Base-by-base conservation (phyloP, 2,888 invertebrate genomes). In the Clostera curtula region DNA sequence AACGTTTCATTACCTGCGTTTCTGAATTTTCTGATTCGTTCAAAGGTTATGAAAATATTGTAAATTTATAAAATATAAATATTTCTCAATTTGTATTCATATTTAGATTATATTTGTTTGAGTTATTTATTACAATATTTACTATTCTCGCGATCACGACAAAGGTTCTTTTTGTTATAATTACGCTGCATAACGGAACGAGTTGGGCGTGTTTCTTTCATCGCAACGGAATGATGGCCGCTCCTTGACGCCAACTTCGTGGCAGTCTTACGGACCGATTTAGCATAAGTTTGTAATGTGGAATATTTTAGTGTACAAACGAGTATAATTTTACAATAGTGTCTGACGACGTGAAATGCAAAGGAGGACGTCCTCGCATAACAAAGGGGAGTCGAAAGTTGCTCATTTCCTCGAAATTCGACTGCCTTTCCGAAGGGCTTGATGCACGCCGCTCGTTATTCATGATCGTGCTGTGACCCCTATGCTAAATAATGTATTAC, bases 291-390 rank as follows among this genome's bases (percentile, higher is more conserved):
- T 58, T 49, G 61, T 58, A 55, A 48, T 56, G 59, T 66, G 57
- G 45, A 60, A 49, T 60, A 51, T 47, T 58, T 45, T 49, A 47
- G 54, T 59, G 50, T 48, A 49, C 43, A 52, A 61, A 56, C 51
- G 54, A 58, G 54, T 61, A 61, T 66, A 59, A 62, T 56, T 39
- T 52, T 53, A 42, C 44, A 60, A 66, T 58, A 63, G 69, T 66
- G 72, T 53, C 53, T 51, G 60, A 54, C 61, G 43, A 64, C 74
- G 79, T 80, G 82, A 80, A 71, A 83, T 83, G 79, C 82, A 82
- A 79, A 83, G 82, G 67, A 80, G 75, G 62, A 70, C 73, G 67
- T 68, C 70, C 72, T 72, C 77, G 59, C 73, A 75, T 56, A 73
- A 69, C 46, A 83, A 83, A 83, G 82, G 83, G 63, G 71, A 79